Percentiles rank a stretch among this genome's conserved stretches.
Conservation (phyloP, 1,140 invertebrate genomes). For the Nymphalis io region DNA sequence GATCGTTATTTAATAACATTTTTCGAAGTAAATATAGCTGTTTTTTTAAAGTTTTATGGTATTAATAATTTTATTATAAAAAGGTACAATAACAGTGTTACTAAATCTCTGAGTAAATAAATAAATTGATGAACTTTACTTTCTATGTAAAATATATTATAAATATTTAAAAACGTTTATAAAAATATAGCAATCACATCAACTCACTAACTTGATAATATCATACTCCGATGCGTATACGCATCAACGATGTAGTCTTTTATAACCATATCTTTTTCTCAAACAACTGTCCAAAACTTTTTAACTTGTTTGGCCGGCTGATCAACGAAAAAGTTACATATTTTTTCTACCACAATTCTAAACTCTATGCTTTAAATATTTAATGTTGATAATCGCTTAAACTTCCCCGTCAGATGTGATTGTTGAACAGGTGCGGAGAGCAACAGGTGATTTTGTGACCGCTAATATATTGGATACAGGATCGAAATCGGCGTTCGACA, state of each 20-base stretch:
- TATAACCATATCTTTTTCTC: slow-evolving; percentile 54
- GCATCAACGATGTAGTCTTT: slow-evolving; percentile 36
- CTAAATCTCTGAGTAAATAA: too few relatives aligned
- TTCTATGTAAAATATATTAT: not conserved
- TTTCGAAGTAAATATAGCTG: not conserved
- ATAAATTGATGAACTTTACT: too few relatives aligned
- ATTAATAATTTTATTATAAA: too few relatives aligned
- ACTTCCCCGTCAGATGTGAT: slow-evolving; percentile 63
- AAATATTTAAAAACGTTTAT: not conserved
- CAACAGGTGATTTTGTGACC: slow-evolving; percentile 76
- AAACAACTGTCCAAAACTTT: slow-evolving; percentile 58
- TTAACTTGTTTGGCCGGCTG: slow-evolving; percentile 57
- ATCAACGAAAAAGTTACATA: slow-evolving; percentile 46
- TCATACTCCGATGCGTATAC: slow-evolving; percentile 33
- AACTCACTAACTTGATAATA: slow-evolving; percentile 40
- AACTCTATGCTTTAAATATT: slow-evolving; percentile 17
- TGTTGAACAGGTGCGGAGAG: slow-evolving; percentile 69
- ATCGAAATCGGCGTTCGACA: slow-evolving; percentile 68
- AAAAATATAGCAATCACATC: slow-evolving; percentile 20
- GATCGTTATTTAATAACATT: not conserved
- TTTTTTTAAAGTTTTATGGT: too few relatives aligned
- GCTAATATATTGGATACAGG: slow-evolving; percentile 73
- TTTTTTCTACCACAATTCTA: slow-evolving; percentile 21
- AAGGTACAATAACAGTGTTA: too few relatives aligned
- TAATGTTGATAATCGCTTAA: slow-evolving; percentile 40